Evolutionary conservation across 2,797 vertebrate genomes (phyloP), one percentile per base, ranked within the genome.

Genomic region (Scomberomorus guttatus): DNA sequence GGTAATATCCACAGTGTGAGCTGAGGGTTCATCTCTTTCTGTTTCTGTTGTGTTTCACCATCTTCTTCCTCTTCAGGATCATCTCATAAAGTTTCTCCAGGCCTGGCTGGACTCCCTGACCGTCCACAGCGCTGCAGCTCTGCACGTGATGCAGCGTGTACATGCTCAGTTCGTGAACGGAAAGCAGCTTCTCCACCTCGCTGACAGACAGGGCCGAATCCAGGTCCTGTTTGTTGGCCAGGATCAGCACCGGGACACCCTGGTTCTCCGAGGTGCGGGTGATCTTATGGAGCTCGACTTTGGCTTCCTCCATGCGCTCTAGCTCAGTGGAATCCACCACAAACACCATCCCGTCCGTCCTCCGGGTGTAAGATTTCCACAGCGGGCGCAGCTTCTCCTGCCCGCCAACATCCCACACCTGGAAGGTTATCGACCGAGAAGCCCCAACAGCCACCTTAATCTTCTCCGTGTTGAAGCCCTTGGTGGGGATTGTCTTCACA

Each of bases 221-320:
- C 89, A 93, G 86, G 93, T 98, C 97, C 92, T 97, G 97, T 42
- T 98, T 97, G 93, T 97, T 98, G 88, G 97, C 97, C 77, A 97
- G 91, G 77, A 98, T 89, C 7, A 98, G 86, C 72, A 97, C 96
- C 0, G 97, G 97, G 37, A 97, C 95, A 0, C 97, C 97, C 87
- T 97, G 97, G 93, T 97, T 97, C 92, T 97, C 97, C 0, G 96
- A 96, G 24, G 96, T 96, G 72, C 96, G 95, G 18, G 94, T 96
- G 92, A 97, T 97, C 34, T 95, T 95, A 69, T 97, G 97, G 5
- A 98, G 93, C 92, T 98, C 97, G 84, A 96, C 96, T 48, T 94
- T 96, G 69, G 97, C 97, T 90, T 98, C 97, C 90, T 97, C 97
- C 94, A 97, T 94, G 54, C 97, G 93, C 90, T 97, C 97, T 0